These are phyloP conservation scores for Entomobrya proxima DNA, from an alignment of 2,888 invertebrate species.

Conservation along the genomic window DNA sequence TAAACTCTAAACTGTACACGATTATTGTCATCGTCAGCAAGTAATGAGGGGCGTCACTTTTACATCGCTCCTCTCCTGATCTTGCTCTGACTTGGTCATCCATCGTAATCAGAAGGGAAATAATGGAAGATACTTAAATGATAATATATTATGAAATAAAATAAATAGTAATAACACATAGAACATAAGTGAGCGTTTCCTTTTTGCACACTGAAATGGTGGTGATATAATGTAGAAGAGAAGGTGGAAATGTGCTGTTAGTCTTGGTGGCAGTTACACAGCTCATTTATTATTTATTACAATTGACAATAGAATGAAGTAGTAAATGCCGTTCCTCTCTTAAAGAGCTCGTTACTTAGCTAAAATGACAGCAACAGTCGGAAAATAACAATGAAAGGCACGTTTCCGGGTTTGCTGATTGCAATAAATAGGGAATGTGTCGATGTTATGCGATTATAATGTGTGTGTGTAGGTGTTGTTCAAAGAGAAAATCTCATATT, in stretches of 20 bases:
- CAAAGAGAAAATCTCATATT: background rate
- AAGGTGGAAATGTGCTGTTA: conserved; percentile 46
- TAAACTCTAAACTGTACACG: conserved; percentile 37
- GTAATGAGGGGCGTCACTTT: conserved; percentile 74
- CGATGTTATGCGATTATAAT: background rate
- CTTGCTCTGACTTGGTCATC: conserved; percentile 70
- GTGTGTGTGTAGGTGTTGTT: background rate
- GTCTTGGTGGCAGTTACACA: conserved; percentile 6
- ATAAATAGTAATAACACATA: conserved; percentile 15
- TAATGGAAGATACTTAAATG: conserved; percentile 25
- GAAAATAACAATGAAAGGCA: background rate
- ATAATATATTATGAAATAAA: conserved; percentile 32
- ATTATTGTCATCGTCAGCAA: conserved; percentile 54
- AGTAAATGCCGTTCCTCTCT: conserved; percentile 12
- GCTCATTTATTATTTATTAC: conserved; percentile 40
- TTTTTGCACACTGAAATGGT: background rate
- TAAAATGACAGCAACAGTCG: conserved; percentile 35
- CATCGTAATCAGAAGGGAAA: conserved; percentile 46
- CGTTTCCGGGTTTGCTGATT: conserved; percentile 44
- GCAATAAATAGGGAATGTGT: background rate
- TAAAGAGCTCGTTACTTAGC: conserved; percentile 2
- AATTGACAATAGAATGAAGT: background rate
- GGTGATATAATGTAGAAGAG: background rate
- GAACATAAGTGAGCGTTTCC: background rate
- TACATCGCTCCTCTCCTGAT: background rate